Evolutionary conservation across 2,888 invertebrate species (phyloP).

Genomic region (Mactromeris polynyma): DNA sequence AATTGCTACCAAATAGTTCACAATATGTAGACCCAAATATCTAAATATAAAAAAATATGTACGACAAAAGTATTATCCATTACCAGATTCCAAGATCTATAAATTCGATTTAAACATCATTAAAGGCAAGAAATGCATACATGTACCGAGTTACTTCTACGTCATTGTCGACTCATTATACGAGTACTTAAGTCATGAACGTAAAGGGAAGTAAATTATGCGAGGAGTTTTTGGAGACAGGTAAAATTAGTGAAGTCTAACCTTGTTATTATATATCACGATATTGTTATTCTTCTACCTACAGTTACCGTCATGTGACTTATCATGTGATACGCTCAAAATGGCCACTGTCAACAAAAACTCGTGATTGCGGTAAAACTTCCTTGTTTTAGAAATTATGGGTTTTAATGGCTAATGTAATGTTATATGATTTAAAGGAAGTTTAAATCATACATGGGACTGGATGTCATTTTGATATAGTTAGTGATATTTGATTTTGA

Average conservation of each 20-base stretch:
- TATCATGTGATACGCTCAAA: conserved; percentile 32
- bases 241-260: background rate
- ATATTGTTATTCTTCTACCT: background rate
- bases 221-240: no score
- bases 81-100: no score
- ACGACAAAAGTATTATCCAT: no score
- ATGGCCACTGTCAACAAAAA: conserved; percentile 35
- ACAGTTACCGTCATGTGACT: conserved; percentile 3
- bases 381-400: background rate
- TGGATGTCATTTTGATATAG: background rate
- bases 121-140: no score
- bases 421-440: background rate
- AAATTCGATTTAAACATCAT: no score
- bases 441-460: background rate
- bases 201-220: no score
- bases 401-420: background rate
- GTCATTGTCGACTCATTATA: no score
- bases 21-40: no score
- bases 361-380: conserved; percentile 23
- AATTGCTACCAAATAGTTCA: no score
- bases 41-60: no score
- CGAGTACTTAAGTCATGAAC: no score
- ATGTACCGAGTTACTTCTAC: no score
- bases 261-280: background rate
- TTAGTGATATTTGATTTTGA: background rate